These are phyloP conservation scores for Drosophila saltans DNA, from an alignment of 1,140 invertebrate genomes.

Conservation along the genomic window DNA sequence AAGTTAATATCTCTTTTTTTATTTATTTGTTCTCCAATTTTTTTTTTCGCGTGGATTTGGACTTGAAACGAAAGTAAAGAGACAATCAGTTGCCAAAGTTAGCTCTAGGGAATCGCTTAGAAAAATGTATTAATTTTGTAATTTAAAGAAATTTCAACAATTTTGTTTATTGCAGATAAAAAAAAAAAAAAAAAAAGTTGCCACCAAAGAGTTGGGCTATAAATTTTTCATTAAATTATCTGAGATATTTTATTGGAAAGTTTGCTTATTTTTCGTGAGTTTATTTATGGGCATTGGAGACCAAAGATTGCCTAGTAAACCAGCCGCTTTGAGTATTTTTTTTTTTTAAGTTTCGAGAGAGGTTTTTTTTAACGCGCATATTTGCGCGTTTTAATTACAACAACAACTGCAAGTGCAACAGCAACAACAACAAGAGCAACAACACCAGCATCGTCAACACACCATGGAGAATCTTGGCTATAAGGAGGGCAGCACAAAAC, in stretches of 20 bases:
- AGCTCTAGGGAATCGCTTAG: constrained; percentile 14
- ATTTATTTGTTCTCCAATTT: constrained; percentile 27
- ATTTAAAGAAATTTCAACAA: constrained; percentile 26
- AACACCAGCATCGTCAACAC: constrained; percentile 38
- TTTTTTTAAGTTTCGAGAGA: constrained; percentile 11
- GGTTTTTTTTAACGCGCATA: constrained; percentile 55
- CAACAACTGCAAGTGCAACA: constrained; percentile 30
- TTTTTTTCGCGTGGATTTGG: constrained; percentile 12
- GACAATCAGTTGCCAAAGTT: constrained; percentile 1
- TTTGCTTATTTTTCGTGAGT: constrained; percentile 9
- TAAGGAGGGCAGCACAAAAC: constrained; percentile 82
- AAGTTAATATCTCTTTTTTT: neutral
- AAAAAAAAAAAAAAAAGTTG: too few species aligned
- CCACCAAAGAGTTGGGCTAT: constrained; percentile 45
- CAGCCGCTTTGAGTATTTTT: constrained; percentile 21
- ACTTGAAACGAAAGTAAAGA: constrained; percentile 23
- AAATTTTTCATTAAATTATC: constrained; percentile 41
- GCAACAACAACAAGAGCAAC: constrained; percentile 34
- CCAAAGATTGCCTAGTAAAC: constrained; percentile 34
- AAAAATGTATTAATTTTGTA: constrained; percentile 13
- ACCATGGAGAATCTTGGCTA: constrained; percentile 83
- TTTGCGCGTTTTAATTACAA: constrained; percentile 69
- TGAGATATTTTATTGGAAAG: constrained; percentile 47
- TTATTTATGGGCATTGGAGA: constrained; percentile 44
- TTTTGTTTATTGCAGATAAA: neutral